Base-by-base conservation (phyloP, 2,797 vertebrate genomes). In the Liasis olivaceus region DNA sequence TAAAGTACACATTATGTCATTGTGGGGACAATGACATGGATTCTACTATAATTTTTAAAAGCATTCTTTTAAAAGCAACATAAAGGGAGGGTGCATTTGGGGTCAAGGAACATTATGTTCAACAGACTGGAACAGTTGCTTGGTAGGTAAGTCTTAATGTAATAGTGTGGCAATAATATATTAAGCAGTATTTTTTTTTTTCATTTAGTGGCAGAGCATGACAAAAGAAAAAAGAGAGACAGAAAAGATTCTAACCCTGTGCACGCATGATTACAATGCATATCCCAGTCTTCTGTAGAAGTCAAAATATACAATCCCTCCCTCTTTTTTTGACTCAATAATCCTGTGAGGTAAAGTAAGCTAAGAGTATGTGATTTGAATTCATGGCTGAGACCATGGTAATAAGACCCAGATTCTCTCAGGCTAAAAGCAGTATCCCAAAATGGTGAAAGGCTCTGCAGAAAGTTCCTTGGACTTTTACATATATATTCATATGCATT, bases 21-120 rank as follows among this genome's bases (percentile, higher is more conserved):
- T 85, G 87, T n/a, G 3, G 31, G 14, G 77, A 90, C 90, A 92
- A 87, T 85, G 90, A 17, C 0, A 93, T 87, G 85, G 63, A 85
- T 85, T 89, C 56, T 56, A 1, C 87, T 64, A 63, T 12, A 81
- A 87, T 85, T 87, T 85, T 36, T 24, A 2, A 0, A 62, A 88
- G 36, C 2, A 0, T 89, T 81, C 28, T 92, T 90, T 92, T 77
- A 36, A 69, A 51, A 66, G 26, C 60, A 62, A 90, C 66, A 77
- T n/a, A 87, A 47, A 60, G 47, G 31, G 51, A 84, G 66, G 36
- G 66, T 42, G 54, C 72, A 85, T 20, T n/a, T 24, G 42, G 64
- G 69, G 60, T 28, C 15, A 88, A 72, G 54, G 85, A 90, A 84
- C 88, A 92, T 90, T 84, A 58, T 85, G 85, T 90, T 94, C 60